A percentile compares a stretch with the other conserved stretches of the same genome.
These are phyloP conservation scores for Seriola aureovittata DNA, from an alignment of 2,113 vertebrate species.

Conservation along the genomic window DNA sequence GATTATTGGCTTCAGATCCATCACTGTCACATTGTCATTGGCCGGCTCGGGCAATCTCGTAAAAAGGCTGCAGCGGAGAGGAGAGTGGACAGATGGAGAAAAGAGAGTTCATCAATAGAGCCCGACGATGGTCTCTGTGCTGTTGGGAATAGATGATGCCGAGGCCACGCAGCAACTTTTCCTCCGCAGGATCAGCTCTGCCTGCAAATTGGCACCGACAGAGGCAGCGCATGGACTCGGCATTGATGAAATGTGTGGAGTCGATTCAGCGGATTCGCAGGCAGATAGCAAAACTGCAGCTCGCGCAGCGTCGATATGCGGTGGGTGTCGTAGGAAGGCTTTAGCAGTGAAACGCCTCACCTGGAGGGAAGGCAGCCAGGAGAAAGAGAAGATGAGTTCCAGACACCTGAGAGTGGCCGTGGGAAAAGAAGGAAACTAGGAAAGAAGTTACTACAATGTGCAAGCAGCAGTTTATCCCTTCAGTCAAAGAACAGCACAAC, in stretches of 20 bases:
- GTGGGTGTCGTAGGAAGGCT: background rate
- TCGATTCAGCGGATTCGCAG: slow-evolving; percentile 11
- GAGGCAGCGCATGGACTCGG: background rate
- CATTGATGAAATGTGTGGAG: slow-evolving; percentile 17
- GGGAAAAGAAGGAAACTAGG: background rate
- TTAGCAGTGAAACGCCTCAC: background rate
- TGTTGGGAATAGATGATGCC: background rate
- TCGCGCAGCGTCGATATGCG: background rate
- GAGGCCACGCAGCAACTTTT: slow-evolving; percentile 2
- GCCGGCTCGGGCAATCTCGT: too few relatives aligned
- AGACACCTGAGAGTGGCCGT: background rate
- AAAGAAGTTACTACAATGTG: too few relatives aligned
- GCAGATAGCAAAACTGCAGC: background rate
- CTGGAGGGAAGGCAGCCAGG: background rate
- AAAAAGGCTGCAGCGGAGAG: background rate
- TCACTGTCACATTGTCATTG: too few relatives aligned
- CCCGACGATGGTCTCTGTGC: slow-evolving; percentile 24
- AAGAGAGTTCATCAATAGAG: slow-evolving; percentile 22
- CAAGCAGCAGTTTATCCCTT: background rate
- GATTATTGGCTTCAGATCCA: too few relatives aligned
- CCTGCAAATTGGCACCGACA: slow-evolving; percentile 15
- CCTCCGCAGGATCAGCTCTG: slow-evolving; percentile 22
- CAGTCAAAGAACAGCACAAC: background rate
- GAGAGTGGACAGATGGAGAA: background rate
- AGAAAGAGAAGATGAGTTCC: background rate